Percentiles rank a stretch among this genome's conserved stretches.
Evolutionary conservation across 2,113 vertebrate genomes (phyloP).

Genomic region (Mandrillus leucophaeus): DNA sequence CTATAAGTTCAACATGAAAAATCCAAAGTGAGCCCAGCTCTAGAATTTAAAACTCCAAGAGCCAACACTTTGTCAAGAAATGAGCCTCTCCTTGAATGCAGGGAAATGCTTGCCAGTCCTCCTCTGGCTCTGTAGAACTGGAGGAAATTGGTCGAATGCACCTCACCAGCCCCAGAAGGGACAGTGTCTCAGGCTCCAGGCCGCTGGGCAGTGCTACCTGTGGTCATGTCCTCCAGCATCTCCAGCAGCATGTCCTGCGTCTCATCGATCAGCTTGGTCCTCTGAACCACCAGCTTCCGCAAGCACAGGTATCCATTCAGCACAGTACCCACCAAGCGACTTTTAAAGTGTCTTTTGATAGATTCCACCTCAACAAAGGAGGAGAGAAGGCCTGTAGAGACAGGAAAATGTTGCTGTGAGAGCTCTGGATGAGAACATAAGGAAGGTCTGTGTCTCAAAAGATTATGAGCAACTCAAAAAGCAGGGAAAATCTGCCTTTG

Average conservation of each 20-base stretch:
- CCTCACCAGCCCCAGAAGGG: background rate
- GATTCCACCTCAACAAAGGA: constrained; percentile 99
- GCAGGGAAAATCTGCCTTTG: background rate
- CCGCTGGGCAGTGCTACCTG: constrained; percentile 84
- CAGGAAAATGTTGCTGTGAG: background rate
- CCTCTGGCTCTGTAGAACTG: background rate
- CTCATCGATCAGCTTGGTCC: constrained; percentile 98
- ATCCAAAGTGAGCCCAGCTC: background rate
- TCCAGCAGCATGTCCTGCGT: constrained; percentile 99
- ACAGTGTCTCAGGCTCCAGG: fast-evolving
- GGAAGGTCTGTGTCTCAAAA: background rate
- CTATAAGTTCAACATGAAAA: background rate
- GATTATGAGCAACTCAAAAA: background rate
- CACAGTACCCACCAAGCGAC: constrained; percentile 96
- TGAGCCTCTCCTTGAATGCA: background rate
- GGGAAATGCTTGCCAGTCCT: fast-evolving
- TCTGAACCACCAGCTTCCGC: constrained; percentile 96
- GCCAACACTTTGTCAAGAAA: background rate
- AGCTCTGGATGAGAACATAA: background rate
- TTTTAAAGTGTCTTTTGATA: constrained; percentile 98
- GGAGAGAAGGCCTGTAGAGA: constrained; percentile 91
- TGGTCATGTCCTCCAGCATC: constrained; percentile 99
- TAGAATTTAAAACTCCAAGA: background rate
- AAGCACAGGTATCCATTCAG: constrained; percentile 98
- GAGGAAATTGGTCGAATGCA: background rate